Percentiles rank a stretch among this genome's conserved stretches.
Evolutionary conservation across 2,797 vertebrate genomes (phyloP).

Genomic region (Allobates femoralis): DNA sequence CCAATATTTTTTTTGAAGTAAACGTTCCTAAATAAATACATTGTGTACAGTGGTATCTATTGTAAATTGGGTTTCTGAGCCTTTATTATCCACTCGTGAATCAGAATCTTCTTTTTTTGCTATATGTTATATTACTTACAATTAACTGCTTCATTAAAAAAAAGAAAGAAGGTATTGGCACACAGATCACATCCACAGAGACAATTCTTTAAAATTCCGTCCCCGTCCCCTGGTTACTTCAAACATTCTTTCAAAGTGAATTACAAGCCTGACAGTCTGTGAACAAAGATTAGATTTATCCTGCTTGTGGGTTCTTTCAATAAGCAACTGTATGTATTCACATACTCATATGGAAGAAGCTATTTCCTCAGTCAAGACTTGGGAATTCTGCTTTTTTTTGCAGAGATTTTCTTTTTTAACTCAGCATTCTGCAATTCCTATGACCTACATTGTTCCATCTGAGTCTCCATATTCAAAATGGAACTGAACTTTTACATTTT

Average conservation of each 20-base stretch:
- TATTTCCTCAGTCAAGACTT: slow-evolving; percentile 37
- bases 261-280: slow-evolving; percentile 59
- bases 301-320: slow-evolving; percentile 37
- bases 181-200: slow-evolving; percentile 40
- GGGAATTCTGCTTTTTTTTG: slow-evolving; percentile 6
- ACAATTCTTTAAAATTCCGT: slow-evolving; percentile 46
- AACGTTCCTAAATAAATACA: not conserved
- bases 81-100: not conserved
- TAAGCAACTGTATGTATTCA: slow-evolving; percentile 50
- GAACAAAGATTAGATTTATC: slow-evolving; percentile 62
- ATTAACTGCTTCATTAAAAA: slow-evolving; percentile 17
- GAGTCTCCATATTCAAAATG: not conserved
- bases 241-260: slow-evolving; percentile 59
- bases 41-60: not conserved
- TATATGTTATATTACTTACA: slow-evolving; percentile 13
- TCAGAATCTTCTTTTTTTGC: not conserved
- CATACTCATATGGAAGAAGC: slow-evolving; percentile 46
- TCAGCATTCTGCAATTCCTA: not conserved
- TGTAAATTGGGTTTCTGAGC: not conserved
- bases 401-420: not conserved
- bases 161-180: slow-evolving; percentile 22
- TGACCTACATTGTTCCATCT: not conserved
- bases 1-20: not conserved
- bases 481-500: no score
- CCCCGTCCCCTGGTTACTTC: slow-evolving; percentile 54